phyloP scores from a whole-genome alignment of 2,797 vertebrate genomes.

The Vultur gryphus region DNA sequence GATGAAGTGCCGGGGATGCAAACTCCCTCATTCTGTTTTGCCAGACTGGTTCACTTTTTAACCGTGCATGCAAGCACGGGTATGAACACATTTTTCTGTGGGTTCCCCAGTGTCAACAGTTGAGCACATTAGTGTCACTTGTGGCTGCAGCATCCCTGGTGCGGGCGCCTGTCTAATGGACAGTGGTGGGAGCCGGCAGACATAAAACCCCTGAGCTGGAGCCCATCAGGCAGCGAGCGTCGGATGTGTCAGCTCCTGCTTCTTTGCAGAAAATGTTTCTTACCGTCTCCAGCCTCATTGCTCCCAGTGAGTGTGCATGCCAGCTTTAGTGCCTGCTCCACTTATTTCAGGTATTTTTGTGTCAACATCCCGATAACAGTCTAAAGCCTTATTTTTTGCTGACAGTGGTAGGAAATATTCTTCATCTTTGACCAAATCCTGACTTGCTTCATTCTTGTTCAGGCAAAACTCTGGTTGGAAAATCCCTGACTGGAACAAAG shows the following conservation, averaged over 20 bases:
- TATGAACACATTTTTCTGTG: neutral
- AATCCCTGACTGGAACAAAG: neutral
- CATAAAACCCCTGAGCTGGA: conserved; percentile 40
- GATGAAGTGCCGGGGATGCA: neutral
- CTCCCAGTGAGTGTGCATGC: conserved; percentile 20
- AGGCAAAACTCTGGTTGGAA: neutral
- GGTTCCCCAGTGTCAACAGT: conserved; percentile 19
- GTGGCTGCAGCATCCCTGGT: conserved; percentile 29
- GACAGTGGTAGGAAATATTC: neutral
- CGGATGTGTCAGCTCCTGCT: conserved; percentile 31
- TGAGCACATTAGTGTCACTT: conserved; percentile 52
- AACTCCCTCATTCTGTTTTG: neutral
- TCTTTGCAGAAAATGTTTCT: conserved; percentile 27
- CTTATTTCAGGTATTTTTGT: conserved; percentile 43
- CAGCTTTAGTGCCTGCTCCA: conserved; percentile 40
- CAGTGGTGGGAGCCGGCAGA: conserved; percentile 50
- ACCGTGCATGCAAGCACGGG: neutral
- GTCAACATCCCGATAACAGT: neutral
- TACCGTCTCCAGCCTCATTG: neutral
- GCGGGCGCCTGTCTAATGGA: conserved; percentile 24
- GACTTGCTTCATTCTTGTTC: neutral
- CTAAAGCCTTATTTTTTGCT: neutral
- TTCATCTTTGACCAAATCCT: neutral
- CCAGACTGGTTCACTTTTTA: neutral
- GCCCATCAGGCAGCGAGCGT: conserved; percentile 30